phyloP scores from a whole-genome alignment of 2,113 vertebrate genomes.

The Odocoileus virginianus region DNA sequence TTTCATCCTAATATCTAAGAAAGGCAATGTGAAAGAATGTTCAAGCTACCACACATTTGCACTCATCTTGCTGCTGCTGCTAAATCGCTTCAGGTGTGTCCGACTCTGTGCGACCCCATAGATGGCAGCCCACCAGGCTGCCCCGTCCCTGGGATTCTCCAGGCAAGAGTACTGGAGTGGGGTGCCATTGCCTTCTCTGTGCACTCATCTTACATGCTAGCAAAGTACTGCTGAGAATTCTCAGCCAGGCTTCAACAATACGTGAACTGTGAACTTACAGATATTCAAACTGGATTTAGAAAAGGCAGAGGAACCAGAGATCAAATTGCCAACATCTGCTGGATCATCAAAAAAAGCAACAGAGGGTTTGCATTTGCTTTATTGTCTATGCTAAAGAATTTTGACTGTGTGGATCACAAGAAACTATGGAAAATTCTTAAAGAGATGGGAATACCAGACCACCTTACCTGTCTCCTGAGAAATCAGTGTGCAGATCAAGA shows the following conservation, averaged over 20 bases:
- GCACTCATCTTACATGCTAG: neutral
- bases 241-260: neutral
- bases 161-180: too few relatives aligned
- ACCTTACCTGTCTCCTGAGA: neutral
- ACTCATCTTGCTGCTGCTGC: neutral
- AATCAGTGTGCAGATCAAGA: neutral
- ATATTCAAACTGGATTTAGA: neutral
- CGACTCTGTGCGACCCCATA: too few relatives aligned
- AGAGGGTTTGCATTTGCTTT: neutral
- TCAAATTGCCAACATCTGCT: neutral
- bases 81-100: too few relatives aligned
- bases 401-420: neutral
- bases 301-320: neutral
- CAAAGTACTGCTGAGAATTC: neutral
- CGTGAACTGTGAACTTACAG: fast-evolving
- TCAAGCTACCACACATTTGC: neutral
- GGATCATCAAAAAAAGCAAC: neutral
- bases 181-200: neutral
- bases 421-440: neutral
- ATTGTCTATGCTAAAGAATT: neutral
- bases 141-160: too few relatives aligned
- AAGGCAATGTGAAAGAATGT: neutral
- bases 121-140: too few relatives aligned
- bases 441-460: neutral
- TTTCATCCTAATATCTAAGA: neutral